Conservation (phyloP, 2,113 vertebrate genomes). For the Ceratotherium simum region DNA sequence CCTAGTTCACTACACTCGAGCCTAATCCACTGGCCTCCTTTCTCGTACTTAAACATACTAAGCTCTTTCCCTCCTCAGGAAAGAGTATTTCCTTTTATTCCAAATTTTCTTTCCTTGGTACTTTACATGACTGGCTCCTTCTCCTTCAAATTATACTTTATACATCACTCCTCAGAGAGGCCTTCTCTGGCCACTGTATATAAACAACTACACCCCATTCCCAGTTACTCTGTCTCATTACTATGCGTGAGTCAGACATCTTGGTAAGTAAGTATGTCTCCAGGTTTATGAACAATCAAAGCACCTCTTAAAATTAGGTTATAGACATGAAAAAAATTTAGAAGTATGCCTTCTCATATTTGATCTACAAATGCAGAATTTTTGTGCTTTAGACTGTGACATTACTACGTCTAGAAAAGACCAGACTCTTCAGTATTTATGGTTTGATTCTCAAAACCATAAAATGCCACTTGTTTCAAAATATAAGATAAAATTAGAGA, state of each 20-base stretch:
- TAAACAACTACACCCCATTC: background rate
- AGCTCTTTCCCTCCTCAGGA: background rate
- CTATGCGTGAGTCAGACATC: background rate
- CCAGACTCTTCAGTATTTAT: background rate
- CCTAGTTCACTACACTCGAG: background rate
- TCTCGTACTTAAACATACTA: background rate
- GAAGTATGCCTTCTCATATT: background rate
- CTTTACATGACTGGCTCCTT: background rate
- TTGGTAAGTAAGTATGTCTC: background rate
- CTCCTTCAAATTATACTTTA: background rate
- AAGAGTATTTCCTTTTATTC: background rate
- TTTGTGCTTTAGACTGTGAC: conserved; percentile 2
- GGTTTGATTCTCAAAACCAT: background rate
- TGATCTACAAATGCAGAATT: background rate
- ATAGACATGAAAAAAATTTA: background rate
- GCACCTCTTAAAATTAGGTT: background rate
- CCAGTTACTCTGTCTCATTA: background rate
- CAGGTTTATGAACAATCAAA: background rate
- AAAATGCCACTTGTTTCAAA: conserved; percentile 14
- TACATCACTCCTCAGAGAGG: background rate
- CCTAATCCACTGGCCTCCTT: background rate
- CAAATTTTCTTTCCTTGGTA: background rate
- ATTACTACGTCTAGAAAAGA: background rate
- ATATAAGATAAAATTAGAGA: background rate
- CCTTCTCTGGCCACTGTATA: background rate